These are phyloP conservation scores for Chromoteleia sp. DNA, from an alignment of 2,888 invertebrate species.

Conservation along the genomic window DNA sequence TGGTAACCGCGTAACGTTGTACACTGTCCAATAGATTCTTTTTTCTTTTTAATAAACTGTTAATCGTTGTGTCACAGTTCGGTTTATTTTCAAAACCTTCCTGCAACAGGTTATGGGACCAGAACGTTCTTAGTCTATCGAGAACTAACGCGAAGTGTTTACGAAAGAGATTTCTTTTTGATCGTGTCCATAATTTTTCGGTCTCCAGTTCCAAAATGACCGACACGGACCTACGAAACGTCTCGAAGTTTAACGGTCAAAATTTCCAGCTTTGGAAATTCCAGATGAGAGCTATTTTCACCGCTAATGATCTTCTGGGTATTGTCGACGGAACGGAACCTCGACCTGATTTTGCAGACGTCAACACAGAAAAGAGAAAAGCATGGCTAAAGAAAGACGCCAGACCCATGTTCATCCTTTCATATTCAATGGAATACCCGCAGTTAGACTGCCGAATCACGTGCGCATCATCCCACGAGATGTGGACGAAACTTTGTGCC, in stretches of 20 bases:
- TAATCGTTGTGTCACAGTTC: too few species aligned
- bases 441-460: constrained; percentile 32
- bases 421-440: constrained; percentile 29
- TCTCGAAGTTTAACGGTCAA: constrained; percentile 55
- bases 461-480: constrained; percentile 9
- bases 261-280: constrained; percentile 67
- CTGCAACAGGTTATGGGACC: constrained; percentile 33
- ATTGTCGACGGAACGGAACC: constrained; percentile 51
- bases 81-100: too few species aligned
- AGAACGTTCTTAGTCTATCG: background rate
- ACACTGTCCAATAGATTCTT: too few species aligned
- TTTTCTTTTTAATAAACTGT: too few species aligned
- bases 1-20: too few species aligned
- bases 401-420: constrained; percentile 30
- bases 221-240: constrained; percentile 14
- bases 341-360: constrained; percentile 3
- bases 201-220: constrained; percentile 43
- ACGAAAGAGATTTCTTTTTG: too few species aligned
- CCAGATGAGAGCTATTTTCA: constrained; percentile 52
- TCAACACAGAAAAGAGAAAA: constrained; percentile 23
- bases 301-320: constrained; percentile 53
- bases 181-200: too few species aligned
- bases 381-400: constrained; percentile 62
- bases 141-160: too few species aligned
- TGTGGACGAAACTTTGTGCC: constrained; percentile 12